Conservation (phyloP, 1,140 invertebrate genomes). For the Drepana arcuata region DNA sequence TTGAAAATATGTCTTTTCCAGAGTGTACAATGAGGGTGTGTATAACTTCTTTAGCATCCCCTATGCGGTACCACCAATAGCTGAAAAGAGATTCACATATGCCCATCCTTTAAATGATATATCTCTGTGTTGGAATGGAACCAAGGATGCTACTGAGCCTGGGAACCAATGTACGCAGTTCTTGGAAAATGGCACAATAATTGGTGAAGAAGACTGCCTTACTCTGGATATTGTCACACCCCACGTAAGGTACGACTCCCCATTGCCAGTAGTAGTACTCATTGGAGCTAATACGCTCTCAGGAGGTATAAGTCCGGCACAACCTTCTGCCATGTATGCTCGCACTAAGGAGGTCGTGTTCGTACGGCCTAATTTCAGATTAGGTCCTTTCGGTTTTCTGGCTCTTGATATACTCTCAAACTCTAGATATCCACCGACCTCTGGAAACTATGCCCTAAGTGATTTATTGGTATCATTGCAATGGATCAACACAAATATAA, state of each 20-base stretch:
- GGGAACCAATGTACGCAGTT: conserved; percentile 79
- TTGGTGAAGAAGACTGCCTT: conserved; percentile 85
- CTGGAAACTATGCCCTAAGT: conserved; percentile 90
- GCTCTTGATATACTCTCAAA: conserved; percentile 79
- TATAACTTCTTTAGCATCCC: conserved; percentile 89
- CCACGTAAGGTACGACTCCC: conserved; percentile 79
- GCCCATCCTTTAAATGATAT: conserved; percentile 78
- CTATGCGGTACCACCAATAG: conserved; percentile 85
- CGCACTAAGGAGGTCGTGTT: conserved; percentile 85
- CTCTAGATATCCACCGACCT: conserved; percentile 79
- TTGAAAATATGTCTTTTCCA: no score
- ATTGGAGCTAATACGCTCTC: conserved; percentile 83
- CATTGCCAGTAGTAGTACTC: conserved; percentile 85
- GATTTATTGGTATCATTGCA: conserved; percentile 84
- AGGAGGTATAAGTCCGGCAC: conserved; percentile 80
- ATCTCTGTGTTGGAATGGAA: conserved; percentile 86
- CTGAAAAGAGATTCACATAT: conserved; percentile 79
- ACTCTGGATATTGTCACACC: conserved; percentile 85
- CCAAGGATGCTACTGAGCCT: conserved; percentile 77
- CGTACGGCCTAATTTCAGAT: conserved; percentile 85
- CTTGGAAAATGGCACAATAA: conserved; percentile 74
- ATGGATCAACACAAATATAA: conserved; percentile 87
- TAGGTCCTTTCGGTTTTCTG: conserved; percentile 86
- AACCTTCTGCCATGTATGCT: conserved; percentile 78
- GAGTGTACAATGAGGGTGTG: conserved; percentile 80